A percentile compares a stretch with the other conserved stretches of the same genome.
Conservation (phyloP, 2,113 vertebrate species). For the Ictalurus furcatus region DNA sequence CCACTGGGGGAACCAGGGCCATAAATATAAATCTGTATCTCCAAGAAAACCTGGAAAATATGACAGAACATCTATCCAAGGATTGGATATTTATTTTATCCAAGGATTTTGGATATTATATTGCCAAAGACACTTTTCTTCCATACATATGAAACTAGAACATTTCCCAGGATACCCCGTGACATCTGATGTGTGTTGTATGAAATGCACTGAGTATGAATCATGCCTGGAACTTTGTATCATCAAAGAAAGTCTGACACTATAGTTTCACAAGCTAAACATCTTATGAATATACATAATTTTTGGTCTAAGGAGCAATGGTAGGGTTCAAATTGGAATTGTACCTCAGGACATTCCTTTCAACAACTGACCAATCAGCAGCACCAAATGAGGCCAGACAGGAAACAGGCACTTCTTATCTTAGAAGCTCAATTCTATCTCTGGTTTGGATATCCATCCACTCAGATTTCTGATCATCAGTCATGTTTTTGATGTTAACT, state of each 20-base stretch:
- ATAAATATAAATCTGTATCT: neutral
- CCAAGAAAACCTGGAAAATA: neutral
- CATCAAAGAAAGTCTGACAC: neutral
- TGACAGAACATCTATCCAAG: neutral
- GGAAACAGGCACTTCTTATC: neutral
- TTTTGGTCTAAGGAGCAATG: neutral
- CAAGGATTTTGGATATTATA: neutral
- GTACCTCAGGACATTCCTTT: neutral
- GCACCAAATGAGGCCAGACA: neutral
- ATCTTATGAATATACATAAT: neutral
- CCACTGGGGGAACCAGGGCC: neutral
- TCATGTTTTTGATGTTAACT: neutral
- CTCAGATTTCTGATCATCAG: neutral
- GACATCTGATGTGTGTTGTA: neutral
- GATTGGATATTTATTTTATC: neutral
- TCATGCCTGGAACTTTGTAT: neutral
- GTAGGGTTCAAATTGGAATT: neutral
- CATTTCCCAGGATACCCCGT: neutral
- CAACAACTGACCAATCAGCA: neutral
- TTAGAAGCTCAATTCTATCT: neutral
- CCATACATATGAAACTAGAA: neutral
- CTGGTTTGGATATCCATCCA: neutral
- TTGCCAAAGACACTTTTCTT: neutral
- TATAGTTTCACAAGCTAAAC: neutral
- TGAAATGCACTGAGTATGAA: neutral